Base-by-base conservation (phyloP, 2,797 vertebrate species). In the Myotis planiceps region DNA sequence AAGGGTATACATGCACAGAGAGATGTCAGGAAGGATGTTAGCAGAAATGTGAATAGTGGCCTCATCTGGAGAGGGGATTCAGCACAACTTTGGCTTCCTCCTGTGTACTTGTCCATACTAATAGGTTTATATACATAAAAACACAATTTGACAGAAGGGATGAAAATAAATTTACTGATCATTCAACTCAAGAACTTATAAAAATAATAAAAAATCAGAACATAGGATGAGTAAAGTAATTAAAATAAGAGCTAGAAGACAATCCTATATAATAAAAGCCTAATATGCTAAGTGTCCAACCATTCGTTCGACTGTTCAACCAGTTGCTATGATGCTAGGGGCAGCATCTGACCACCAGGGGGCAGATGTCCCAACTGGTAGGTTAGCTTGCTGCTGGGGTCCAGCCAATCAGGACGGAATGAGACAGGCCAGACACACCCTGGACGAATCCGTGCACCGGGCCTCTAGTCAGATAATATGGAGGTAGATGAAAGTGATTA, bases 121-220 rank as follows among this genome's bases (percentile, higher is more conserved):
- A 19, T 21, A 72, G n/a, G 13, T 6, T 84, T 55, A 65, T 13
- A 49, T 25, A 25, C 9, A 51, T 19, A 69, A 88, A 58, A 65
- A 51, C 10, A 27, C 37, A 68, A 39, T 39, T 60, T 47, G 69
- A 84, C 39, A 45, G 37, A 90, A 74, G 42, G 3, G 45, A 32
- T 47, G n/a, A 53, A 74, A 92, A 42, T 39, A 60, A 65, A 78
- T 49, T 78, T 53, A 87, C 42, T 75, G 34, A 79, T 32, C 47
- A 83, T 74, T 89, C 32, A 34, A 49, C 13, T 74, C 42, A 79
- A 79, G 21, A 90, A 90, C 49, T 79, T 42, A 60, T 32, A 82
- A 74, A 82, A 90, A 51, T 39, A 80, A 55, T 27, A n/a, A 42
- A 55, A 95, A 74, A 69, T 39, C 5, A 15, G 32, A 25, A 82